Evolutionary conservation across 2,113 vertebrate species (phyloP).

Genomic region (Tamias sibiricus): DNA sequence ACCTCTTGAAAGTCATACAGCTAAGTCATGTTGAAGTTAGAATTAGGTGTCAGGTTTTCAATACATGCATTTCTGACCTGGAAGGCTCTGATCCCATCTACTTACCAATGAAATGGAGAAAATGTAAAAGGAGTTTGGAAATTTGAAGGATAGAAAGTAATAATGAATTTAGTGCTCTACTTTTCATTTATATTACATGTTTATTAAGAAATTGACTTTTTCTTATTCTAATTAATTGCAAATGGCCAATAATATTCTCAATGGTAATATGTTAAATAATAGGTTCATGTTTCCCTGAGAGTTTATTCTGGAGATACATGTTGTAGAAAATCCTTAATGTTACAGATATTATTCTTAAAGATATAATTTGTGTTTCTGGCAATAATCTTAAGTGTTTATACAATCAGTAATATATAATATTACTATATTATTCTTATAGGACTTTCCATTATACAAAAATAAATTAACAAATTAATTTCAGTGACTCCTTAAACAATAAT

Average conservation of each 20-base stretch:
- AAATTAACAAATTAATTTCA: neutral
- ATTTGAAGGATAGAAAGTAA: neutral
- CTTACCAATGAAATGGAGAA: neutral
- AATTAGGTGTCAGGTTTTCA: neutral
- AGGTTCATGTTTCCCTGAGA: neutral
- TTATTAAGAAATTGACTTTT: conserved; percentile 1
- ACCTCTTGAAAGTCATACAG: neutral
- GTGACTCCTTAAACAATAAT: neutral
- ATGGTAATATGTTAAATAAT: neutral
- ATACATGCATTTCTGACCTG: neutral
- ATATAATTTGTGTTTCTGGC: neutral
- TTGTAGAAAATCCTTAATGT: neutral
- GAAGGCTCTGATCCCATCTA: neutral
- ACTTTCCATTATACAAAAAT: neutral
- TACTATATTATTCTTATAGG: neutral
- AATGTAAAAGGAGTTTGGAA: neutral
- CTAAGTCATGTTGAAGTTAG: neutral
- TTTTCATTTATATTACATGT: neutral
- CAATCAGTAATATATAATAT: neutral
- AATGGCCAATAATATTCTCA: neutral
- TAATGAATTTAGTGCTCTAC: neutral
- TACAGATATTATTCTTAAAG: neutral
- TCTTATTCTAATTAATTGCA: neutral
- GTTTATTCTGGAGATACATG: neutral
- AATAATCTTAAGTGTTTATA: neutral